phyloP scores from a whole-genome alignment of 2,888 invertebrate genomes.

The Platynereis dumerilii region DNA sequence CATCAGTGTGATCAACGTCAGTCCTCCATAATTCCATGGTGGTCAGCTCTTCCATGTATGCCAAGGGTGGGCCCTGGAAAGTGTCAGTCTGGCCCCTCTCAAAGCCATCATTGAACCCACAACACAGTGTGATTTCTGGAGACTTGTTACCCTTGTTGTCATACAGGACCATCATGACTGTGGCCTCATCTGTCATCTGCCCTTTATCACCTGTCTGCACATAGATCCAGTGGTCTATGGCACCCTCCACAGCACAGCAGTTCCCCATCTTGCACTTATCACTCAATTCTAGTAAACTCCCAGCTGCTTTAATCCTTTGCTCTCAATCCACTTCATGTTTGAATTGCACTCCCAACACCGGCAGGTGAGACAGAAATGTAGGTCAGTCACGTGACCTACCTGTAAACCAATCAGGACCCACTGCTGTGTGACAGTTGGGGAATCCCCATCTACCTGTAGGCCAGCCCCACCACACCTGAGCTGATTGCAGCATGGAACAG shows the following conservation, averaged over 20 bases:
- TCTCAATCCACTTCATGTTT: too few relatives aligned
- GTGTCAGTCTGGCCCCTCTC: constrained; percentile 60
- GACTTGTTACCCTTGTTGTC: constrained; percentile 56
- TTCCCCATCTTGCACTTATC: constrained; percentile 37
- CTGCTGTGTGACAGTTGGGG: neutral
- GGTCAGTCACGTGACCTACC: neutral
- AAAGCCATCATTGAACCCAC: constrained; percentile 54
- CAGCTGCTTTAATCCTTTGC: too few relatives aligned
- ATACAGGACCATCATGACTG: constrained; percentile 59
- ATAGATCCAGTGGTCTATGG: constrained; percentile 50
- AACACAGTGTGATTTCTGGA: constrained; percentile 55
- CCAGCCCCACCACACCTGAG: too few relatives aligned
- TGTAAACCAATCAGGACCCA: neutral
- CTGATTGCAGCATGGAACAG: too few relatives aligned
- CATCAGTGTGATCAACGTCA: constrained; percentile 40
- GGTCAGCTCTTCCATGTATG: constrained; percentile 41
- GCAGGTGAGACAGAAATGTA: neutral
- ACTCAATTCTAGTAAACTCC: too few relatives aligned
- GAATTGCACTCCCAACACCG: neutral
- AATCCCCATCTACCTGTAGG: too few relatives aligned
- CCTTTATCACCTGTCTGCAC: constrained; percentile 64
- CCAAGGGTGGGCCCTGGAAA: constrained; percentile 44
- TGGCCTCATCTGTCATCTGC: constrained; percentile 62
- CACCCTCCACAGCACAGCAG: constrained; percentile 41
- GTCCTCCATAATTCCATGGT: constrained; percentile 60